These are phyloP conservation scores for Cotesia chilonis DNA, from an alignment of 1,140 invertebrate species.

Conservation along the genomic window DNA sequence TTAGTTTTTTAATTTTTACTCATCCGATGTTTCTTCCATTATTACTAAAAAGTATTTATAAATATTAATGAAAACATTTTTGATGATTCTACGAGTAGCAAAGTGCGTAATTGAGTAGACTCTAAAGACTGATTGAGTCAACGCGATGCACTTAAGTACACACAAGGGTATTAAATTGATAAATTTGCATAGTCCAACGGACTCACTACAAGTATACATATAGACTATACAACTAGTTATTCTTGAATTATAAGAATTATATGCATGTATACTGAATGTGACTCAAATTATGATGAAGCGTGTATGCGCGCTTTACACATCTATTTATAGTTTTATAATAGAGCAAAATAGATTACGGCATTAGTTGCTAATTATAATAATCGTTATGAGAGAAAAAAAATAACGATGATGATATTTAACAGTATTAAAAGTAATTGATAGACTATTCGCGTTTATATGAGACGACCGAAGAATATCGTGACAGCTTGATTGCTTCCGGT, in stretches of 20 bases:
- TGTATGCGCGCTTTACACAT: too few species aligned
- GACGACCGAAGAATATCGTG: conserved; percentile 22
- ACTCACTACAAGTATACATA: conserved; percentile 35
- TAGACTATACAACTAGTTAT: conserved; percentile 5
- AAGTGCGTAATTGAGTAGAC: conserved; percentile 13
- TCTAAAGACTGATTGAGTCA: conserved; percentile 41
- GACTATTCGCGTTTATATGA: conserved; percentile 1
- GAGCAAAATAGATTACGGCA: too few species aligned
- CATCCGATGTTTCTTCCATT: too few species aligned
- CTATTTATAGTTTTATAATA: too few species aligned
- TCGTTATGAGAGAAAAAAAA: not conserved
- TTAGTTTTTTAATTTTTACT: too few species aligned
- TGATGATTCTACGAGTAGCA: conserved; percentile 1
- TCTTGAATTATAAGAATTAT: not conserved
- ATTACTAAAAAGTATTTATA: too few species aligned
- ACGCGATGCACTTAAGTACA: conserved; percentile 54
- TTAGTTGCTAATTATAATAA: conserved; percentile 7
- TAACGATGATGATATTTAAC: not conserved
- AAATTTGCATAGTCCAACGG: conserved; percentile 59
- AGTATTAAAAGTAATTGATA: conserved; percentile 12
- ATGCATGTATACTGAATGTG: not conserved
- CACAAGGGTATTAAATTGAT: conserved; percentile 58
- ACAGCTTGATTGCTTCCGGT: conserved; percentile 46
- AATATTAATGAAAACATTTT: not conserved
- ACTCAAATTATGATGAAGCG: too few species aligned